Evolutionary conservation across 2,113 vertebrate genomes (phyloP).

Genomic region (Grallaria varia): DNA sequence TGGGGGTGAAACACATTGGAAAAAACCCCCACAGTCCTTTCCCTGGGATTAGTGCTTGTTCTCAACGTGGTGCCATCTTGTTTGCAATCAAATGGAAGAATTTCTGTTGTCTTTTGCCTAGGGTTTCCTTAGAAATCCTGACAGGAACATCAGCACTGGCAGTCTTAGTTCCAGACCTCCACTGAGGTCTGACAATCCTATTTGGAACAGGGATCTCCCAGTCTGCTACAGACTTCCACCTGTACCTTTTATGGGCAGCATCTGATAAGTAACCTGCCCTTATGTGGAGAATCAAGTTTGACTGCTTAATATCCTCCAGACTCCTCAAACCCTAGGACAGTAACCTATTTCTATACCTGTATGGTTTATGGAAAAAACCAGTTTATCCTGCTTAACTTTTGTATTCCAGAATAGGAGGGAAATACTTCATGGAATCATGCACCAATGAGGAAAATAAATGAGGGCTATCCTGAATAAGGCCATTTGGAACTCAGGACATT

Average conservation of each 20-base stretch:
- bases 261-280: neutral
- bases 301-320: neutral
- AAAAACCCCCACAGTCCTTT: neutral
- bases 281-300: neutral
- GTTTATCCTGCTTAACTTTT: neutral
- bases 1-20: rapidly evolving
- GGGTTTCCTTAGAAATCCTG: neutral
- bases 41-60: neutral
- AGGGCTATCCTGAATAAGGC: neutral
- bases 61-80: neutral
- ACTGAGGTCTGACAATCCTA: neutral
- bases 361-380: neutral
- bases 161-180: neutral
- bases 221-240: neutral
- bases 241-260: neutral
- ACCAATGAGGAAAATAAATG: neutral
- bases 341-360: neutral
- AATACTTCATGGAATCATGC: neutral
- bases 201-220: neutral
- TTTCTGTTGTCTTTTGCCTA: neutral
- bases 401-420: neutral
- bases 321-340: neutral
- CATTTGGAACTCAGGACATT: neutral
- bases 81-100: neutral
- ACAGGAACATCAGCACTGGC: neutral